Percentiles rank a stretch among this genome's conserved stretches.
phyloP scores from a whole-genome alignment of 2,888 invertebrate genomes.

The Standfussiana lucernea region DNA sequence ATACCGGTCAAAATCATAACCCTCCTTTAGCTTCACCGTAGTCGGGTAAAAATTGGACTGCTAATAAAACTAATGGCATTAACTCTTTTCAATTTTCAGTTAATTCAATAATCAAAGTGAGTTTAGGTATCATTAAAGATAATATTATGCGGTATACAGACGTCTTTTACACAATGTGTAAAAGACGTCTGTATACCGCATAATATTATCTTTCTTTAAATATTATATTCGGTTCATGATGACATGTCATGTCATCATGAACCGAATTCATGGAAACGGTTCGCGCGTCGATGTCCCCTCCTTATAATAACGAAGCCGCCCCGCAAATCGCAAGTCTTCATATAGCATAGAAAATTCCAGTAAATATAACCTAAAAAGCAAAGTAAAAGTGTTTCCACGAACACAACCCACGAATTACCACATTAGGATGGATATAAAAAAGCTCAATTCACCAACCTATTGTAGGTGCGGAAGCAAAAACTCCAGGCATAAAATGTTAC shows the following conservation, averaged over 20 bases:
- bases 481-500: constrained; percentile 62
- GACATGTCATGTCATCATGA: constrained; percentile 4
- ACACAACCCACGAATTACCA: constrained; percentile 48
- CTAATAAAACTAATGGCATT: not conserved
- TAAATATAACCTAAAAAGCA: constrained; percentile 39
- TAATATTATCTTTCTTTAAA: no score
- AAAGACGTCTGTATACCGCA: no score
- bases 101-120: not conserved
- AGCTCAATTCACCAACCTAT: constrained; percentile 47
- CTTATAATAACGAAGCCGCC: not conserved
- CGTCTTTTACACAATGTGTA: not conserved
- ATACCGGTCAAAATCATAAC: no score
- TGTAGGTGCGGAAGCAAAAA: constrained; percentile 57
- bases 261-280: constrained; percentile 4
- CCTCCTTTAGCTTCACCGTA: no score
- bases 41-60: not conserved
- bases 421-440: constrained; percentile 59
- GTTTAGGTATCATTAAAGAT: not conserved
- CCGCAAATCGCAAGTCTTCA: constrained; percentile 29
- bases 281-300: not conserved
- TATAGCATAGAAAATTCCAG: constrained; percentile 10
- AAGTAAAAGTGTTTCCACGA: constrained; percentile 53
- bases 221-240: no score
- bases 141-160: not conserved
- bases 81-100: not conserved